Evolutionary conservation across 2,113 vertebrate genomes (phyloP), one percentile per base, ranked within the genome.

Genomic region (Toxotes jaculatrix): DNA sequence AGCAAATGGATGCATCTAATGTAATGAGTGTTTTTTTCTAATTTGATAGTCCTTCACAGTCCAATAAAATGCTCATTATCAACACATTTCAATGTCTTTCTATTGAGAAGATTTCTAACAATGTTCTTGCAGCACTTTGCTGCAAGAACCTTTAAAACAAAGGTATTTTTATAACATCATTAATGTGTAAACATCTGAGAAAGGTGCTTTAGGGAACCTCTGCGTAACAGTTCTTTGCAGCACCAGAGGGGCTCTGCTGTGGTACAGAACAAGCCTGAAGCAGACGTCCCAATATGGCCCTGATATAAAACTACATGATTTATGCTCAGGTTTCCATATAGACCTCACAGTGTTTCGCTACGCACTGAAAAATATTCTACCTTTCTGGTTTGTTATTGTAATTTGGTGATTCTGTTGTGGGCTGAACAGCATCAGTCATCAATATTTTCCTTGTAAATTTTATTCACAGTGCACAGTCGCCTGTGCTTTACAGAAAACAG

Each of bases 211-310:
- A 16, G 34, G 36, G 47, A 42, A 13, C 21, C 45, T 40, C 10
- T 4, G 60, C 55, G 21, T 36, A 49, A 27, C 57, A 60, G 17
- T 61, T 61, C 43, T 74, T 62, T 62, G 51, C 59, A 23, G 42
- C 59, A 51, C 21, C 57, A 51, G 43, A 38, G 3, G 1, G 45
- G 34, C n/a, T 16, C 31, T 40, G 43, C 43, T 38, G 31, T 23
- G 14, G 72, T 40, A 74, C 72, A 53, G 60, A 53, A 31, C 34
- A 31, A 64, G 60, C 72, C 72, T 31, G 34, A 10, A 75, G 60
- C 47, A 12, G 31, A 23, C 4, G n/a, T 31, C n/a, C 36, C 4
- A 17, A 5, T 42, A 40, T 40, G 32, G 34, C 21, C 21, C 67
- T 69, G 10, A 8, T 53, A 34, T 36, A 17, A 69, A n/a, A 69